A percentile compares a stretch with the other conserved stretches of the same genome.
Evolutionary conservation across 2,888 invertebrate genomes (phyloP).

Genomic region (Harpagoxenus sublaevis): DNA sequence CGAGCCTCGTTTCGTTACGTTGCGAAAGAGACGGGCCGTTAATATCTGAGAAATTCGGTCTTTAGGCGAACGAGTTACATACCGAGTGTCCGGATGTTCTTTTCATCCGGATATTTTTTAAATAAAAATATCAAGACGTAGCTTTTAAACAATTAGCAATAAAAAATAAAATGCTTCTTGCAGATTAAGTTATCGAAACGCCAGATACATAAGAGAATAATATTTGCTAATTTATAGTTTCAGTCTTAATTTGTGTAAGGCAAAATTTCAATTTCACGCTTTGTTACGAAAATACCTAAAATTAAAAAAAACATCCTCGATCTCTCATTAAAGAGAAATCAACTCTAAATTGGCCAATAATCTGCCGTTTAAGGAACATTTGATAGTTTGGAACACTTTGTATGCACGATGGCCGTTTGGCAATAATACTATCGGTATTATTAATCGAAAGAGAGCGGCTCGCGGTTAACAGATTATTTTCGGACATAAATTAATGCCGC

Average conservation of each 20-base stretch:
- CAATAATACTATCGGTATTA: constrained; percentile 42
- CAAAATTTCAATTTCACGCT: not conserved
- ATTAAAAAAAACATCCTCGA: not conserved
- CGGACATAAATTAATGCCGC: constrained; percentile 34
- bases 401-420: not conserved
- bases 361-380: not conserved
- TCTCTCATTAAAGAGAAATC: not conserved
- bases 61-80: constrained; percentile 16
- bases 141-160: not conserved
- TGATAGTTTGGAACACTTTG: constrained; percentile 7
- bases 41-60: constrained; percentile 46
- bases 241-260: not conserved
- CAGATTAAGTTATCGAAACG: not conserved
- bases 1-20: constrained; percentile 18
- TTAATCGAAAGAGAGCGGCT: constrained; percentile 26
- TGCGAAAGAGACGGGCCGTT: constrained; percentile 33
- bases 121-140: not conserved
- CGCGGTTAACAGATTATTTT: constrained; percentile 39
- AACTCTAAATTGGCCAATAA: not conserved
- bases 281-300: not conserved
- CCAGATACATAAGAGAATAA: not conserved
- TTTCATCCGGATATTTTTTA: not conserved
- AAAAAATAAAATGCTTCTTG: not conserved
- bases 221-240: not conserved
- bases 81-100: not conserved